These are phyloP conservation scores for Ochotona curzoniae DNA, from an alignment of 2,113 vertebrate genomes.

Conservation along the genomic window DNA sequence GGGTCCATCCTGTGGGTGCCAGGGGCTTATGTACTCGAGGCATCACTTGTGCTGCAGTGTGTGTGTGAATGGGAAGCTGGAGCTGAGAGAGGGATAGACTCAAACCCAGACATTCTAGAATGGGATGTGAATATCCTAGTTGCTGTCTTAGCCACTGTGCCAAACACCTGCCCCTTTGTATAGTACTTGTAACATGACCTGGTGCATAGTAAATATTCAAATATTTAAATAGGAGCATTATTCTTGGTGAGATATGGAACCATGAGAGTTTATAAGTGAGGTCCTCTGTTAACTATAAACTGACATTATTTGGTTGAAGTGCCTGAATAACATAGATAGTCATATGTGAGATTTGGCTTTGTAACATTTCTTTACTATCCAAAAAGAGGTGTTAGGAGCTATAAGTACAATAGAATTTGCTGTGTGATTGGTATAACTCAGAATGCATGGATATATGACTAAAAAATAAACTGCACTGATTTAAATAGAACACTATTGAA, in stretches of 20 bases:
- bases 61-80: no score
- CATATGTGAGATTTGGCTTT: conserved; percentile 34
- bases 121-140: no score
- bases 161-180: neutral
- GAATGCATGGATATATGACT: conserved; percentile 46
- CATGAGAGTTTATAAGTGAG: neutral
- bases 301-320: conserved; percentile 42
- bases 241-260: neutral
- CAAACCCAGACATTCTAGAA: no score
- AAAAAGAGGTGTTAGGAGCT: conserved; percentile 31
- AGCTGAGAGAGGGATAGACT: no score
- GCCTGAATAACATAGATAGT: conserved; percentile 47
- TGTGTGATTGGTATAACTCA: conserved; percentile 52
- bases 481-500: conserved; percentile 58
- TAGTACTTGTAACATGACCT: neutral
- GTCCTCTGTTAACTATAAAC: neutral
- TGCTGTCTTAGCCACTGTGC: no score
- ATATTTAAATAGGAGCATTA: conserved; percentile 6
- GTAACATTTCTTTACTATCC: conserved; percentile 36
- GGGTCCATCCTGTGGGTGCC: no score
- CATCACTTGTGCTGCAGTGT: no score
- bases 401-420: conserved; percentile 48
- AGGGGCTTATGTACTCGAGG: no score
- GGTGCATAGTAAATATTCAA: neutral
- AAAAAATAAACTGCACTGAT: conserved; percentile 25